Base-by-base conservation (phyloP, 2,797 vertebrate species). In the Amniataba percoides region DNA sequence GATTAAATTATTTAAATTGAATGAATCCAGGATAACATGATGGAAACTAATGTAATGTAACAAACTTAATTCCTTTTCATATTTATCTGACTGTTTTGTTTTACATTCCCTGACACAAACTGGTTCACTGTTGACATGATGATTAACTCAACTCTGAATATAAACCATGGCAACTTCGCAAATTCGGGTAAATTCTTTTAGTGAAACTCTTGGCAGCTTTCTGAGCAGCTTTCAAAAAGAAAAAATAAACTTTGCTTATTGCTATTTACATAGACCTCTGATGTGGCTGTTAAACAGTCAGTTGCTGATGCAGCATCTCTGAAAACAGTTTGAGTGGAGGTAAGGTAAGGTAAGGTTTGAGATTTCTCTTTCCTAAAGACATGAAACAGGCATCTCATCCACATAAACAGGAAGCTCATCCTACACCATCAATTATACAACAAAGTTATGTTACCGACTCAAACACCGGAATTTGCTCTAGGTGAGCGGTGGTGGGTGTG, bases 351-450 rank as follows among this genome's bases (percentile, higher is more conserved):
- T 75, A 27, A 27, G 27, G 27, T 27, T 27, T 27, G 16, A 57
- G 46, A 3, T 78, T 77, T 66, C 51, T 71, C 25, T 71, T 71
- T 68, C 60, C 39, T 67, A 78, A 75, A 79, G 72, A 86, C 68
- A 64, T 74, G 62, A 83, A 85, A 72, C 68, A 65, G 46, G 13
- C 39, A 76, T 73, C 36, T 51, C 40, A 63, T 81, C 76, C 71
- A 65, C 75, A 82, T 57, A 59, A 83, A 82, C 79, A 81, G 78
- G 74, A 89, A 77, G 72, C 82, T 88, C 82, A 82, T 82, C 71
- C 83, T 42, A 78, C 74, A 67, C 52, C 73, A 85, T 93, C 63
- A 90, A 87, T 91, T 86, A 90, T 87, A 82, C 83, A 92, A 68
- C 80, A 85, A 78, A 83, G 49, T 71, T 71, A 23, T 71, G 84